phyloP scores from a whole-genome alignment of 53 echinoderm and acorn worm genomes.

The Echinarachnius parma region DNA sequence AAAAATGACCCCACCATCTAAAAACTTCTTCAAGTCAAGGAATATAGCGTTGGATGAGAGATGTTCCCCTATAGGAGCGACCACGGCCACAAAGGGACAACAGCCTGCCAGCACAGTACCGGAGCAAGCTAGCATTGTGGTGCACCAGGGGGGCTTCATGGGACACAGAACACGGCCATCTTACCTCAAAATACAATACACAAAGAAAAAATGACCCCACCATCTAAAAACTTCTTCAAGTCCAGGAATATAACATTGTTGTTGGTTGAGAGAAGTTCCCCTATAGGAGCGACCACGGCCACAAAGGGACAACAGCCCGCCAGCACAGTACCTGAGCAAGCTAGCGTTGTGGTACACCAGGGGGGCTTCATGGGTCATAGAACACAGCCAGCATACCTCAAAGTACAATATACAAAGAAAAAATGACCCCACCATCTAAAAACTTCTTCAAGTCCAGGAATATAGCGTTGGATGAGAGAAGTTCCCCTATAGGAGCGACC shows the following conservation, averaged over 20 bases:
- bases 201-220: slow-evolving; percentile 19
- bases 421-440: slow-evolving; percentile 22
- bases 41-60: too few relatives aligned
- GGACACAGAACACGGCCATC: slow-evolving; percentile 15
- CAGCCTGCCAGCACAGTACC: background rate
- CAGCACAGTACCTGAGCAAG: too few relatives aligned
- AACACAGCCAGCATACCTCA: slow-evolving; percentile 7
- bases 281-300: too few relatives aligned
- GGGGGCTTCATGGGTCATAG: slow-evolving; percentile 24
- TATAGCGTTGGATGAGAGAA: too few relatives aligned
- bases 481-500: too few relatives aligned
- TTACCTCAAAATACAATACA: background rate
- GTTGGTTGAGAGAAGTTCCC: too few relatives aligned
- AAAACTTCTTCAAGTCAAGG: too few relatives aligned
- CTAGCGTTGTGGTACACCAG: slow-evolving; percentile 9
- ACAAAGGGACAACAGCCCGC: too few relatives aligned
- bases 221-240: too few relatives aligned
- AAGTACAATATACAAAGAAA: slow-evolving; percentile 5
- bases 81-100: background rate
- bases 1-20: slow-evolving; percentile 6
- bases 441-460: too few relatives aligned
- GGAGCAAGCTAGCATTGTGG: background rate
- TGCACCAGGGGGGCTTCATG: slow-evolving; percentile 38
- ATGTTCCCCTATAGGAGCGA: too few relatives aligned
- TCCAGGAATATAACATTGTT: too few relatives aligned